Conservation (phyloP, 1,140 invertebrate species). For the Phenacoccus solenopsis region DNA sequence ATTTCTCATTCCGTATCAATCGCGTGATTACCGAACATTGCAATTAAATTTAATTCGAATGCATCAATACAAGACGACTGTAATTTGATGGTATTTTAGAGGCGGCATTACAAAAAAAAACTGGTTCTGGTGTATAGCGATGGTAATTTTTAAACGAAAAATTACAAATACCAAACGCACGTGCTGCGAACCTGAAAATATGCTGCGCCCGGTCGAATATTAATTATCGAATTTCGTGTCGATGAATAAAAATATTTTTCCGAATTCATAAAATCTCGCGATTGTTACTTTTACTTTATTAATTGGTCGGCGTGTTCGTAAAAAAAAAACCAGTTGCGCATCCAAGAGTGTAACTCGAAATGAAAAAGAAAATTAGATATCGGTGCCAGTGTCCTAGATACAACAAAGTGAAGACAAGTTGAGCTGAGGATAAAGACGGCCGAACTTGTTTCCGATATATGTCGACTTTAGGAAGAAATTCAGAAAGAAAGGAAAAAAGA, state of each 20-base stretch:
- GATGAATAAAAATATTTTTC: neutral
- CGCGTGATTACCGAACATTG: no score
- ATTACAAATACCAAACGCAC: neutral
- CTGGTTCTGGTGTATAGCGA: neutral
- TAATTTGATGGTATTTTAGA: no score
- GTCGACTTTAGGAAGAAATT: neutral
- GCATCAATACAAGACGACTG: no score
- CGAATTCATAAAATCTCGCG: neutral
- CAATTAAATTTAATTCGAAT: no score
- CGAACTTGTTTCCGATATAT: neutral
- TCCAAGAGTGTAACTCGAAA: neutral
- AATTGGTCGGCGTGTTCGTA: neutral
- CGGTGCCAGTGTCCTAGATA: neutral
- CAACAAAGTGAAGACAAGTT: neutral
- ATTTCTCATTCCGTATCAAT: no score
- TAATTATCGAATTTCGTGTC: neutral
- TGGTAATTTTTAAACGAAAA: neutral
- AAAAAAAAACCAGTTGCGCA: neutral
- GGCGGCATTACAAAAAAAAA: neutral
- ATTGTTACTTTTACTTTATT: constrained; percentile 3
- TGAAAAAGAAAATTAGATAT: neutral
- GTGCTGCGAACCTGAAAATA: neutral
- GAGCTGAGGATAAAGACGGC: neutral
- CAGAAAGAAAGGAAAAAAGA: neutral
- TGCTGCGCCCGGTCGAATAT: neutral